These are phyloP conservation scores for Anthopleura sola DNA, from an alignment of 64 coral and sea anemone species.

Conservation along the genomic window DNA sequence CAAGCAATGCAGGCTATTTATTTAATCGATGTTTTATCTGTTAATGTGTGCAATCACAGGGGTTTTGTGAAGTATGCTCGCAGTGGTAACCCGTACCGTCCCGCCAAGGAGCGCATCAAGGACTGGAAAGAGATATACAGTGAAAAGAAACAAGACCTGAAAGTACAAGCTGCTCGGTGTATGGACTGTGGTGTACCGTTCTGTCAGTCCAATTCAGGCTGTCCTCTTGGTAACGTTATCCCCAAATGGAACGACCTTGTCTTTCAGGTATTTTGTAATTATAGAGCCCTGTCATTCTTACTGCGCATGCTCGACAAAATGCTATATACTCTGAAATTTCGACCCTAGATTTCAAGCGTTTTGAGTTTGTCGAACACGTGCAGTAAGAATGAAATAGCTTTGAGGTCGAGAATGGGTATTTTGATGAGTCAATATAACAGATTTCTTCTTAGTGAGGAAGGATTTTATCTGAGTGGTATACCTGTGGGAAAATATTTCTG, in stretches of 20 bases:
- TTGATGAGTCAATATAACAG: neutral
- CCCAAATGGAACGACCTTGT: slow-evolving; percentile 99
- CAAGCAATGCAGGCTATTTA: too few species aligned
- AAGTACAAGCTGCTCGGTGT: slow-evolving; percentile 93
- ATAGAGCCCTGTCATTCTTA: too few species aligned
- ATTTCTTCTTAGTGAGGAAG: too few species aligned
- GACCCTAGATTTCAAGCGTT: too few species aligned
- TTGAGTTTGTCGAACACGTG: too few species aligned
- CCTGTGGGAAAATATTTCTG: too few species aligned
- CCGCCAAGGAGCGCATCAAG: slow-evolving; percentile 82
- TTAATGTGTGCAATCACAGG: slow-evolving; percentile 16
- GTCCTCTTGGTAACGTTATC: slow-evolving; percentile 91
- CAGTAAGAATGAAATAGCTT: too few species aligned
- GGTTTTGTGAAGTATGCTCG: slow-evolving; percentile 91
- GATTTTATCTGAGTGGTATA: too few species aligned
- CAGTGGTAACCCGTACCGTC: slow-evolving; percentile 80
- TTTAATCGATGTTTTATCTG: too few species aligned
- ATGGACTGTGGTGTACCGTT: slow-evolving; percentile 99
- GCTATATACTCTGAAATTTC: too few species aligned
- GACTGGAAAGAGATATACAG: slow-evolving; percentile 97
- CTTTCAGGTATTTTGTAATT: slow-evolving; percentile 66
- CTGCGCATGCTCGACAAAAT: too few species aligned
- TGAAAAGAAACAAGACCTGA: slow-evolving; percentile 69
- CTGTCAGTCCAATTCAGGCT: slow-evolving; percentile 94
- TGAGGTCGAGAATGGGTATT: too few species aligned